Evolutionary conservation across 2,797 vertebrate species (phyloP), one percentile per base, ranked within the genome.

Genomic region (Varecia variegata): DNA sequence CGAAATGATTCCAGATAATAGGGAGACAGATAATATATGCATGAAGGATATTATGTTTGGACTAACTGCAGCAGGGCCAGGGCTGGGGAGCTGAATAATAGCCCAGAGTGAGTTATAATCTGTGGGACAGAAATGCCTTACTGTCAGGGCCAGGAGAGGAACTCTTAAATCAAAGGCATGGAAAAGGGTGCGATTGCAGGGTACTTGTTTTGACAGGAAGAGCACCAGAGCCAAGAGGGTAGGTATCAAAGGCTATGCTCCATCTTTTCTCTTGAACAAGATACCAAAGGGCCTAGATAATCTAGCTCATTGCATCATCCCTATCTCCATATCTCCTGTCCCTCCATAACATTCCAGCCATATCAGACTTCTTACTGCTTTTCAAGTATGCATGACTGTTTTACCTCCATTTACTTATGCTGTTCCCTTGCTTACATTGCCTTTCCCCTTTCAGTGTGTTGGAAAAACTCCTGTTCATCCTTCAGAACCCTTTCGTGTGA

Each of bases 1-100:
- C 98, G 99, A 99, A 99, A 99, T 99, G 99, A 99, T 99, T 99
- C 99, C 98, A 99, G 99, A 99, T 99, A 99, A 99, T 99, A 99
- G 99, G 99, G 98, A 99, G 99, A 99, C 99, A 99, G 99, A 99
- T 99, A 99, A 99, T 99, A 99, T 99, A 99, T 99, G 99, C 99
- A 99, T 99, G 99, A 99, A 99, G 99, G 99, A 99, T 99, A 99
- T 99, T 99, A 99, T 98, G 99, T 99, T 99, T 99, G 99, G 99
- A 99, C 98, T 99, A 99, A 99, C 99, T 99, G 99, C 99, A 99
- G 99, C 99, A 98, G 98, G 99, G 99, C 99, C 99, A 99, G 98
- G 99, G 99, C 99, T 99, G 99, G 99, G 99, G 99, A 99, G 99
- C 99, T 99, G 99, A 99, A 99, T 99, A 99, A 99, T 99, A 99